Evolutionary conservation across 2,113 vertebrate species (phyloP).

Genomic region (Maylandia zebra): DNA sequence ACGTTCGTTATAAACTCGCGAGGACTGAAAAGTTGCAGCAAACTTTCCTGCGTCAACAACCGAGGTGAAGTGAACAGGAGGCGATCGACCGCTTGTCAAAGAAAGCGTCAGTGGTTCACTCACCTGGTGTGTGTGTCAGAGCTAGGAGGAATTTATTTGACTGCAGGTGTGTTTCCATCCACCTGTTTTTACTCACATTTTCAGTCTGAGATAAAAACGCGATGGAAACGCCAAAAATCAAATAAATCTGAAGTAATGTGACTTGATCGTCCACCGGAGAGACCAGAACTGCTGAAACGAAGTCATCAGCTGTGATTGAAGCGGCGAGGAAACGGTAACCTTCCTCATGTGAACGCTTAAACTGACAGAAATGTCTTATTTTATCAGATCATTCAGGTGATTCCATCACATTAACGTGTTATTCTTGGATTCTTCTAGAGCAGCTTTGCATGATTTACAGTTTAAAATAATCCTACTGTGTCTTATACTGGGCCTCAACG

Average conservation of each 20-base stretch:
- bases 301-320: background rate
- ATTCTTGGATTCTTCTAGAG: background rate
- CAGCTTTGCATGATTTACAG: background rate
- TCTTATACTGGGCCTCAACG: background rate
- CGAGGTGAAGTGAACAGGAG: background rate
- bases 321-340: background rate
- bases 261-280: background rate
- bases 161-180: background rate
- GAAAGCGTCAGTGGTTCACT: background rate
- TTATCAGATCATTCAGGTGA: background rate
- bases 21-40: background rate
- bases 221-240: background rate
- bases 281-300: rapidly evolving
- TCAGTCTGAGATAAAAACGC: background rate
- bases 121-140: background rate
- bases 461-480: background rate
- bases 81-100: background rate
- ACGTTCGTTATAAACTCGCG: background rate
- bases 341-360: background rate
- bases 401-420: background rate
- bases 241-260: background rate
- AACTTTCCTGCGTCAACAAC: background rate
- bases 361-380: background rate
- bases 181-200: background rate
- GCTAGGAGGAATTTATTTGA: background rate